Percentiles rank a stretch among this genome's conserved stretches.
Evolutionary conservation across 2,797 vertebrate genomes (phyloP).

Genomic region (Mareca penelope): DNA sequence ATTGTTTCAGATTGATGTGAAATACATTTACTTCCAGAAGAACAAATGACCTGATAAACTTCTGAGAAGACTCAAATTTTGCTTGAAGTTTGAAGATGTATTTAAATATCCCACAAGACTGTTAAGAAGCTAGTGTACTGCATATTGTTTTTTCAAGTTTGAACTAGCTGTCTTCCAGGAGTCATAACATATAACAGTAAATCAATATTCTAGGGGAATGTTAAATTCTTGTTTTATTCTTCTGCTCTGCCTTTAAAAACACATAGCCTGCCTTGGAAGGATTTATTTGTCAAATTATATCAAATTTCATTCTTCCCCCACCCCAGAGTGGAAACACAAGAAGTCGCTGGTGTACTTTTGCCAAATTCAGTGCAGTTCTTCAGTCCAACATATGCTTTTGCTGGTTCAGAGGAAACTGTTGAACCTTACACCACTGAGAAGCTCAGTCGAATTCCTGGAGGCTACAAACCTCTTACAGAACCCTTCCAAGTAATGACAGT

Average conservation of each 20-base stretch:
- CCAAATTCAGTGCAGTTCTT: slow-evolving; percentile 82
- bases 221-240: background rate
- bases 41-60: background rate
- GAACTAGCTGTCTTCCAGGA: background rate
- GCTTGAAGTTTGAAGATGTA: background rate
- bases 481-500: slow-evolving; percentile 88
- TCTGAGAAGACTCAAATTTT: background rate
- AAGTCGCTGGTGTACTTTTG: slow-evolving; percentile 85
- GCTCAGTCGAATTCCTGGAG: slow-evolving; percentile 89
- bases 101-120: background rate
- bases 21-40: background rate
- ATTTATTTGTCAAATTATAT: background rate
- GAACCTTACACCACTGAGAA: slow-evolving; percentile 98
- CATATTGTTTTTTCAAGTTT: background rate
- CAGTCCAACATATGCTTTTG: slow-evolving; percentile 84
- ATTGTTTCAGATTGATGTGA: background rate
- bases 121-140: background rate
- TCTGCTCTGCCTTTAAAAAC: background rate
- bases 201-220: background rate
- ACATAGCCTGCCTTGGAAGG: background rate
- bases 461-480: slow-evolving; percentile 87
- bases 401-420: slow-evolving; percentile 83
- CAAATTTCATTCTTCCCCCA: background rate
- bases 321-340: slow-evolving; percentile 81
- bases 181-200: background rate